Conservation (phyloP, 2,888 invertebrate species). For the Nymphalis c-album region DNA sequence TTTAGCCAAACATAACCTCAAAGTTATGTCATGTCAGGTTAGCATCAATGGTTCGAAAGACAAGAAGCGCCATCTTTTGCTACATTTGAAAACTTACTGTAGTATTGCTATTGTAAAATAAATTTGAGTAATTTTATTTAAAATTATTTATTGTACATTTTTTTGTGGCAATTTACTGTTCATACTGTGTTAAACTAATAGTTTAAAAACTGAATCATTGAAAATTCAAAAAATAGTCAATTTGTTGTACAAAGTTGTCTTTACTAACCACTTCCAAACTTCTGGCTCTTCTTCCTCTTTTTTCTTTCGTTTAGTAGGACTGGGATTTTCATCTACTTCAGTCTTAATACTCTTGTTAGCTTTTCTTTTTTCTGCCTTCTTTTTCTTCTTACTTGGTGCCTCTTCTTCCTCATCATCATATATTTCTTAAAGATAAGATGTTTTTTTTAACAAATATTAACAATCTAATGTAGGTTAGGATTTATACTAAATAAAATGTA, state of each 20-base stretch:
- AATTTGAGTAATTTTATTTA: neutral
- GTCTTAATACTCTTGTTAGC: constrained; percentile 56
- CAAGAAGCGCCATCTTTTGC: constrained; percentile 52
- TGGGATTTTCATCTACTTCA: constrained; percentile 59
- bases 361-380: constrained; percentile 74
- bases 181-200: too few relatives aligned
- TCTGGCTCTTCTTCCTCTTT: constrained; percentile 91
- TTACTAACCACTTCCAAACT: constrained; percentile 94
- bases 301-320: constrained; percentile 87
- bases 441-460: neutral
- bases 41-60: neutral
- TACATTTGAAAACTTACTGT: neutral
- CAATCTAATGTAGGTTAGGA: too few relatives aligned
- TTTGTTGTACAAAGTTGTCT: neutral
- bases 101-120: constrained; percentile 29
- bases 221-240: neutral
- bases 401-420: constrained; percentile 79
- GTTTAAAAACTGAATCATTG: too few relatives aligned
- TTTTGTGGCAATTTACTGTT: too few relatives aligned
- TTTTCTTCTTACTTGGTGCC: constrained; percentile 68
- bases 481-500: too few relatives aligned
- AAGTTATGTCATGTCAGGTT: constrained; percentile 36
- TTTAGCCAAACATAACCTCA: constrained; percentile 29
- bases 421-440: constrained; percentile 52
- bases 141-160: too few relatives aligned